Evolutionary conservation across 2,888 invertebrate species (phyloP).

Genomic region (Alloscopus bannaensis): DNA sequence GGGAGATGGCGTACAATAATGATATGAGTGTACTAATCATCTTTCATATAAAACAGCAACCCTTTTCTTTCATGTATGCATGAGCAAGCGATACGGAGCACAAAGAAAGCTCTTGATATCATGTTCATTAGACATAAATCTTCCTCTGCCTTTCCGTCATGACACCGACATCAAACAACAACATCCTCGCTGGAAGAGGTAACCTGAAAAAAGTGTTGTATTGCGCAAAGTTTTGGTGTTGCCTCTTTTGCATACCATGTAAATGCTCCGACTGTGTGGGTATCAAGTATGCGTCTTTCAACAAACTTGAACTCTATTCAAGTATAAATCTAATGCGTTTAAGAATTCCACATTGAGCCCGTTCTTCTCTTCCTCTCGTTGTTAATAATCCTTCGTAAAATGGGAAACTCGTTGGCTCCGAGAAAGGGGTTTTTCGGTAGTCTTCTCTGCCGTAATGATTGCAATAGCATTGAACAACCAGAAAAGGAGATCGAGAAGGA

Average conservation of each 20-base stretch:
- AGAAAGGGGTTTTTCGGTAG: neutral
- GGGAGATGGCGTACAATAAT: neutral
- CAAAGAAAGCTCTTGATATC: constrained; percentile 5
- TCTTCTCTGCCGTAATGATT: neutral
- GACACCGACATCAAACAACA: neutral
- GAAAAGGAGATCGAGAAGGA: neutral
- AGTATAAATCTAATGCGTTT: constrained; percentile 15
- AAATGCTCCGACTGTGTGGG: neutral
- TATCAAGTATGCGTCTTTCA: neutral
- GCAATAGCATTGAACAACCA: neutral
- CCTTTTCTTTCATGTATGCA: too few relatives aligned
- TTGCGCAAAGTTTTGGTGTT: neutral
- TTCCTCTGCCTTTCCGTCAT: constrained; percentile 14
- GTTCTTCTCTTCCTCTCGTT: too few relatives aligned
- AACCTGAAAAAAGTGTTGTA: neutral
- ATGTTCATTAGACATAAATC: constrained; percentile 24
- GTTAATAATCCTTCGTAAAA: constrained; percentile 22
- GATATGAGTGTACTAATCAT: constrained; percentile 2
- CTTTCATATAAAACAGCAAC: neutral
- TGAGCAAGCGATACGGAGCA: neutral
- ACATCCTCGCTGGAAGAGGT: neutral
- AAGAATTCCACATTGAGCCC: constrained; percentile 7
- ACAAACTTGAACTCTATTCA: constrained; percentile 22
- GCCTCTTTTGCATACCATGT: neutral
- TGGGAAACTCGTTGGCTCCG: neutral